A percentile compares a stretch with the other conserved stretches of the same genome.
Evolutionary conservation across 2,888 invertebrate species (phyloP).

Genomic region (Mactromeris polynyma): DNA sequence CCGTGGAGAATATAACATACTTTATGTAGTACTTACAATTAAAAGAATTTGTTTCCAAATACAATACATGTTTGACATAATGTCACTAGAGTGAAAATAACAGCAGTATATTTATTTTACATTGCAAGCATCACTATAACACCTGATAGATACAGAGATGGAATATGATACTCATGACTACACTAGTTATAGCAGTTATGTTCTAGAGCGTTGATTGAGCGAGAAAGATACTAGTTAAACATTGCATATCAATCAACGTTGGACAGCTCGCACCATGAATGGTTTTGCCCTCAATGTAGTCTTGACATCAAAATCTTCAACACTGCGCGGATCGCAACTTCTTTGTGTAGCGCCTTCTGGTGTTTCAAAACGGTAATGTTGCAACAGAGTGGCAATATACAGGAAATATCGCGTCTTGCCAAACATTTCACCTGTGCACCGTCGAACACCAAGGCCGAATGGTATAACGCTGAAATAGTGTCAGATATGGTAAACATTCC

Average conservation of each 20-base stretch:
- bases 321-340: constrained; percentile 4
- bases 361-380: constrained; percentile 9
- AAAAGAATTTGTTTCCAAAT: too few relatives aligned
- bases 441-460: not conserved
- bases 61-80: too few relatives aligned
- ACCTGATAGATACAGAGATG: too few relatives aligned
- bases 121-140: too few relatives aligned
- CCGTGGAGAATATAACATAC: too few relatives aligned
- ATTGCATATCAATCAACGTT: not conserved
- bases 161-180: too few relatives aligned
- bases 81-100: too few relatives aligned
- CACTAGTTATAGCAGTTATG: too few relatives aligned
- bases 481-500: not conserved
- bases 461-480: not conserved
- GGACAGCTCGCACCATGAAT: not conserved
- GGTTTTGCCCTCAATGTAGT: not conserved
- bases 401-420: not conserved
- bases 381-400: not conserved
- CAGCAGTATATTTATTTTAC: too few relatives aligned
- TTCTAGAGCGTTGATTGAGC: too few relatives aligned
- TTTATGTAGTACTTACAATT: too few relatives aligned
- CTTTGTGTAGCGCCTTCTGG: not conserved
- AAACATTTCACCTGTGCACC: constrained; percentile 8
- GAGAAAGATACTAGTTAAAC: too few relatives aligned
- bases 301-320: not conserved